These are phyloP conservation scores for Bettongia penicillata DNA, from an alignment of 2,113 vertebrate species.

Conservation along the genomic window DNA sequence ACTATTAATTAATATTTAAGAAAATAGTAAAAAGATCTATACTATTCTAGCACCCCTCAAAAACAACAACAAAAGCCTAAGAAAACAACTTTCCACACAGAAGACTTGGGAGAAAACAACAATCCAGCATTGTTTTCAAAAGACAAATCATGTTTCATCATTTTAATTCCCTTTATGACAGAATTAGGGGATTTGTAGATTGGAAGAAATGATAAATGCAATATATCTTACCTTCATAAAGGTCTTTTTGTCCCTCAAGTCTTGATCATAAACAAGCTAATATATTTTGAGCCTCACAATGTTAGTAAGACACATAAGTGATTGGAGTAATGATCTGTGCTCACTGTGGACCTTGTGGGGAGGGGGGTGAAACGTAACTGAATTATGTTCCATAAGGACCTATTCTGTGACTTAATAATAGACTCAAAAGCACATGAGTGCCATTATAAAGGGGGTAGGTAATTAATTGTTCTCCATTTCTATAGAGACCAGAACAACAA, in stretches of 20 bases:
- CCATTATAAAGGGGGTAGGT: not conserved
- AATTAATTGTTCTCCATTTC: not conserved
- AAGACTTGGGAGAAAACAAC: not conserved
- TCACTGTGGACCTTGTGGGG: not conserved
- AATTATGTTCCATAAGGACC: not conserved
- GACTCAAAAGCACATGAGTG: not conserved
- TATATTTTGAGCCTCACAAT: not conserved
- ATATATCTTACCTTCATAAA: conserved; percentile 7
- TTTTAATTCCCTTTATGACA: conserved; percentile 18
- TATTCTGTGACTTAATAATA: not conserved
- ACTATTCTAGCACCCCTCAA: not conserved
- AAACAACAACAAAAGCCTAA: not conserved
- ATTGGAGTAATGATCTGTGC: not conserved
- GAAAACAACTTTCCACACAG: not conserved
- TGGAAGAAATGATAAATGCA: not conserved
- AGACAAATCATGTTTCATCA: conserved; percentile 14
- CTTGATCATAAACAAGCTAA: conserved; percentile 15
- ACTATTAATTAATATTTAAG: not conserved
- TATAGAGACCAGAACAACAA: not conserved
- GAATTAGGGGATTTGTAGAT: not conserved
- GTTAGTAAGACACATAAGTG: not conserved
- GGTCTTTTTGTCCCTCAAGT: not conserved
- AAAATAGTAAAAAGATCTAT: conserved; percentile 18
- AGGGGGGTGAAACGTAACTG: not conserved
- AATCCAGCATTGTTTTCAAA: conserved; percentile 1